phyloP scores from a whole-genome alignment of 2,797 vertebrate genomes.

The Clarias fuscus region DNA sequence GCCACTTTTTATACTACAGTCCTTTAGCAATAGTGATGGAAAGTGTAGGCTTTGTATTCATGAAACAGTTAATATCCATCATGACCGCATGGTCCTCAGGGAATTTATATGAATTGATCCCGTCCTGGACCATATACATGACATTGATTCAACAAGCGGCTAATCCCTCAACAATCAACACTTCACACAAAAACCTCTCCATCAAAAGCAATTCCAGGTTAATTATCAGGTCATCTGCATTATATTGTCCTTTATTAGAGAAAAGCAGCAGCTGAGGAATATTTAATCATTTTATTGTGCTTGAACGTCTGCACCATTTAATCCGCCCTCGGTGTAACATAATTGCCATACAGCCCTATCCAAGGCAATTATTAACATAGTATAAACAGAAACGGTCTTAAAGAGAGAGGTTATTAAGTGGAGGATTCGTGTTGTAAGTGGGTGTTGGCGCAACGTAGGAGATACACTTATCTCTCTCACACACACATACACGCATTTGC shows the following conservation, averaged over 20 bases:
- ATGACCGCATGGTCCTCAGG: neutral
- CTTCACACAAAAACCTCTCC: neutral
- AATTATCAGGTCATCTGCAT: conserved; percentile 5
- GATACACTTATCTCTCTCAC: neutral
- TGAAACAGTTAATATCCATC: neutral
- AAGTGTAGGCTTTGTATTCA: neutral
- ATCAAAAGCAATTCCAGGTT: neutral
- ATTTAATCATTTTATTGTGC: conserved; percentile 3
- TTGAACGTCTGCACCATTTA: neutral
- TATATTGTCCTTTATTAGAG: neutral
- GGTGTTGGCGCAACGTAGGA: neutral
- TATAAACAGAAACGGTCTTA: conserved; percentile 27
- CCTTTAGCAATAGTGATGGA: too few relatives aligned
- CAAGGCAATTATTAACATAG: conserved; percentile 40
- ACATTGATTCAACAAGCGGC: neutral
- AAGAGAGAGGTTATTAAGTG: conserved; percentile 32
- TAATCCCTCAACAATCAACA: neutral
- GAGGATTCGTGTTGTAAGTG: conserved; percentile 15
- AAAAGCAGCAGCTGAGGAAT: conserved; percentile 10
- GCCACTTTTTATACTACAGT: neutral
- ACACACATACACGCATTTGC: neutral
- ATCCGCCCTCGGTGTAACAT: neutral
- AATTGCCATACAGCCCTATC: neutral
- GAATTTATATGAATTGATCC: neutral
- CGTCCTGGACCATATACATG: neutral